phyloP scores from a whole-genome alignment of 2,797 vertebrate species.

The Lacerta viridis region DNA sequence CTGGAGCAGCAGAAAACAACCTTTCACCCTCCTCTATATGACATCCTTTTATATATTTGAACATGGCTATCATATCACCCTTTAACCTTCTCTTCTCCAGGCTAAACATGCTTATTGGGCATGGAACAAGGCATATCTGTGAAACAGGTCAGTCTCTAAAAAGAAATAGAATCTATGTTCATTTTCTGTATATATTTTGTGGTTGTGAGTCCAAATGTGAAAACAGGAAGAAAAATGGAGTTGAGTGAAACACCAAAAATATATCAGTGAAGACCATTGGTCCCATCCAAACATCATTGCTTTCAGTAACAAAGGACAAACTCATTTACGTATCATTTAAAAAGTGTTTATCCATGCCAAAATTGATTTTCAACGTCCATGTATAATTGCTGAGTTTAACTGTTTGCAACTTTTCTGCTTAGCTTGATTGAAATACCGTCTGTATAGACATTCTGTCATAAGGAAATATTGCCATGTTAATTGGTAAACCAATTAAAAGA shows the following conservation, averaged over 20 bases:
- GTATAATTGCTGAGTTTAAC: constrained; percentile 22
- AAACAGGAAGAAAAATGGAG: not conserved
- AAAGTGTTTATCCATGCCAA: not conserved
- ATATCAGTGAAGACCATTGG: not conserved
- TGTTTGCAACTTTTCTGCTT: constrained; percentile 16
- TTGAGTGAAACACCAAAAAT: not conserved
- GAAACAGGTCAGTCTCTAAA: not conserved
- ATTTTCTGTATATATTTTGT: not conserved
- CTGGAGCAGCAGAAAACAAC: too few species aligned
- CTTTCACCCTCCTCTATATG: too few species aligned
- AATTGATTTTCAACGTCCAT: constrained; percentile 31
- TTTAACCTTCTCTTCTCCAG: too few species aligned
- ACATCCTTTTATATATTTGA: too few species aligned
- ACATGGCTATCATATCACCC: too few species aligned
- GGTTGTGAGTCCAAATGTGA: not conserved
- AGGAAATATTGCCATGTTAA: not conserved
- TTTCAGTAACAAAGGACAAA: not conserved
- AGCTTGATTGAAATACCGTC: constrained; percentile 18
- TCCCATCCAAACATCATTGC: not conserved
- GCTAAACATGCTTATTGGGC: too few species aligned
- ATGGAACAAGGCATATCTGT: too few species aligned
- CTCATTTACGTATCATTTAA: not conserved
- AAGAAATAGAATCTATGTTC: not conserved
- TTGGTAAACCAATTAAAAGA: constrained; percentile 32
- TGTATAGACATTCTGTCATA: constrained; percentile 1